Evolutionary conservation across 2,113 vertebrate genomes (phyloP).

Genomic region (Spheniscus mendiculus): DNA sequence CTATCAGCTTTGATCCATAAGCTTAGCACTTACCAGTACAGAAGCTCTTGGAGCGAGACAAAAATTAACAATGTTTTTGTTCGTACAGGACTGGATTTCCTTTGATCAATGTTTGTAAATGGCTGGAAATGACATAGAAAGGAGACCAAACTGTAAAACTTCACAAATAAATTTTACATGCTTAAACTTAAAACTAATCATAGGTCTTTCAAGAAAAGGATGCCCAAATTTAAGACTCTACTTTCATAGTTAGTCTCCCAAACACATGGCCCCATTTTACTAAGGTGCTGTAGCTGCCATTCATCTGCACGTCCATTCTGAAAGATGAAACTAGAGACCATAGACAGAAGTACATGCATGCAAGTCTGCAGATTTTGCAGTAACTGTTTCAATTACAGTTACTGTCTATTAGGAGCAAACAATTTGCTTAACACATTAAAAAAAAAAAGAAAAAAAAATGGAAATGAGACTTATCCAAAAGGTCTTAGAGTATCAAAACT

Average conservation of each 20-base stretch:
- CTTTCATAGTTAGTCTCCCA: background rate
- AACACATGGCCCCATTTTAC: background rate
- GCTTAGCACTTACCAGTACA: background rate
- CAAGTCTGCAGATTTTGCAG: background rate
- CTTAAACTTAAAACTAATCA: background rate
- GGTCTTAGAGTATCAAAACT: background rate
- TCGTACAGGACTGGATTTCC: background rate
- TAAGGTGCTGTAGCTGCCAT: background rate
- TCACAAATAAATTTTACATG: background rate
- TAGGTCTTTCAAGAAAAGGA: background rate
- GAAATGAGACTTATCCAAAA: background rate
- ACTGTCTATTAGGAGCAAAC: background rate
- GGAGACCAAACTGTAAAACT: background rate
- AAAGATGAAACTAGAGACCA: background rate
- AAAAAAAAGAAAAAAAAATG: background rate
- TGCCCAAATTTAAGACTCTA: background rate
- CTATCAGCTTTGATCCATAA: background rate
- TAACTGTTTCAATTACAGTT: background rate
- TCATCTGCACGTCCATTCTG: background rate
- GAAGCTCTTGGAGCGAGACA: background rate
- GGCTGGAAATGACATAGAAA: background rate
- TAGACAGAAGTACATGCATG: background rate
- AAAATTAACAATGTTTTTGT: background rate
- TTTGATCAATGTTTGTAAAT: background rate
- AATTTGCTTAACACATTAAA: background rate